A percentile compares a stretch with the other conserved stretches of the same genome.
Conservation (phyloP, 2,113 vertebrate species). For the Clarias macrocephalus region DNA sequence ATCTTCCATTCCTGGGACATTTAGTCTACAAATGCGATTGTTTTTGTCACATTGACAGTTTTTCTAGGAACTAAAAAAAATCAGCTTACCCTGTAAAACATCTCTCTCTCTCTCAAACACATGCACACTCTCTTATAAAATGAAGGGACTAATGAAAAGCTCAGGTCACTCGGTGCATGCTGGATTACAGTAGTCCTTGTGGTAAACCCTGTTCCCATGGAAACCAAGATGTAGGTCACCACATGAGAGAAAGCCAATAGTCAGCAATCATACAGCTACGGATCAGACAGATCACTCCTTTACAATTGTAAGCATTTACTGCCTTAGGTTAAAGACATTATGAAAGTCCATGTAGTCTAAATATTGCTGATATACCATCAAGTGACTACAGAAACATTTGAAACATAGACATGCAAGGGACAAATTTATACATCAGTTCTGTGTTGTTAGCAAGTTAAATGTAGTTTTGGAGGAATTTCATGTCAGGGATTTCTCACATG, state of each 20-base stretch:
- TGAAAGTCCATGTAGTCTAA: neutral
- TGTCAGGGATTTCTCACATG: neutral
- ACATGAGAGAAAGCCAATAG: conserved; percentile 9
- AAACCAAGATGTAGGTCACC: conserved; percentile 27
- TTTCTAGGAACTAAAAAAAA: neutral
- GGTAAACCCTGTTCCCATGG: neutral
- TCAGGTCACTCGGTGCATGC: neutral
- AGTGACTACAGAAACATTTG: neutral
- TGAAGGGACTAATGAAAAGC: neutral
- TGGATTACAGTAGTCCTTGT: neutral
- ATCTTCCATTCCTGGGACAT: neutral
- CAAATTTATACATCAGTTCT: neutral
- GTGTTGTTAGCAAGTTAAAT: neutral
- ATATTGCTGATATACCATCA: neutral
- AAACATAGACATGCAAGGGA: neutral
- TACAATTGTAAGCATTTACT: neutral
- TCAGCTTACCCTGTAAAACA: neutral
- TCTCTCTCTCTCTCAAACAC: neutral
- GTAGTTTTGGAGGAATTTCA: neutral
- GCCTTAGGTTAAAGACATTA: neutral
- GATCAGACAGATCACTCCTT: neutral
- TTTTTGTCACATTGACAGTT: neutral
- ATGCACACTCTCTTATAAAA: neutral
- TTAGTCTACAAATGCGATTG: neutral
- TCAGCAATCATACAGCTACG: neutral